These are phyloP conservation scores for Cryptoblepharus egeriae DNA, from an alignment of 2,797 vertebrate species.

Conservation along the genomic window DNA sequence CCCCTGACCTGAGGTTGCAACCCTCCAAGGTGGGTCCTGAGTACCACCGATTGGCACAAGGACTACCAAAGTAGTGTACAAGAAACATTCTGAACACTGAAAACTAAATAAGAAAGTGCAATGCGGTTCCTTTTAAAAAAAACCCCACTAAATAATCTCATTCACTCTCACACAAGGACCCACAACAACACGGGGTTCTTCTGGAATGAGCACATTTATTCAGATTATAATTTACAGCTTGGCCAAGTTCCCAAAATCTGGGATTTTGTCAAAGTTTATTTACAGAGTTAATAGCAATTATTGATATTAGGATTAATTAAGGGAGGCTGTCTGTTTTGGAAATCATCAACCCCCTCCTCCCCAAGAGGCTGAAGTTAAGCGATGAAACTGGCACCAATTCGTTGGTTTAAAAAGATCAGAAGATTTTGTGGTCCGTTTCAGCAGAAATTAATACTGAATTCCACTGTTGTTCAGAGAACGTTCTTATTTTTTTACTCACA, in stretches of 20 bases:
- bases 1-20: too few species aligned
- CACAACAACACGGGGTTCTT: not conserved
- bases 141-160: not conserved
- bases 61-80: not conserved
- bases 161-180: not conserved
- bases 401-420: not conserved
- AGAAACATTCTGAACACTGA: not conserved
- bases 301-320: constrained; percentile 10
- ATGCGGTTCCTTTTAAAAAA: not conserved
- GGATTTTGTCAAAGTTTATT: not conserved
- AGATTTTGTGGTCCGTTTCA: not conserved
- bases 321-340: not conserved
- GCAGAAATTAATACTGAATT: not conserved
- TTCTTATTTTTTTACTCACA: not conserved
- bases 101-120: too few species aligned
- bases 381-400: not conserved
- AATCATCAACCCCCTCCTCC: not conserved
- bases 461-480: not conserved
- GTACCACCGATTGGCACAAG: too few species aligned
- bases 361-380: not conserved
- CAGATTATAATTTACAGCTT: not conserved
- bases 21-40: too few species aligned
- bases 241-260: not conserved
- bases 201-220: constrained; percentile 29
- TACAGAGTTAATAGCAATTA: constrained; percentile 4